Evolutionary conservation across 1,140 invertebrate genomes (phyloP).

Genomic region (Carposina sasakii): DNA sequence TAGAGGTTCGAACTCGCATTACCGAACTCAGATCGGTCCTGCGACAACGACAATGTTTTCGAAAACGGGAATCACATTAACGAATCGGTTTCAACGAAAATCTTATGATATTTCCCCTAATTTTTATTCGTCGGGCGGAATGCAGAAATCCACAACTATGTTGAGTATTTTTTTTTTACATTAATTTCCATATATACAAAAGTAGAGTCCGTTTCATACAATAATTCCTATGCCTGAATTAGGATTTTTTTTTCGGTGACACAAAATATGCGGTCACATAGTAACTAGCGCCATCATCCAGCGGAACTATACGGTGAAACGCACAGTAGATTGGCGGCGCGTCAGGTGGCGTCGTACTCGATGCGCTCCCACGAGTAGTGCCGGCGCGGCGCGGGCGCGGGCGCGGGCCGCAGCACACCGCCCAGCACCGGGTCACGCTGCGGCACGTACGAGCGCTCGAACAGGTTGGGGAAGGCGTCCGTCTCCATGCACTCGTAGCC

Average conservation of each 20-base stretch:
- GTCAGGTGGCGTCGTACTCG: constrained; percentile 69
- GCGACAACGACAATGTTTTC: constrained; percentile 32
- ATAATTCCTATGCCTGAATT: no score
- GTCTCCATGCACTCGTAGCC: constrained; percentile 57
- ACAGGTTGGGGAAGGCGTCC: constrained; percentile 59
- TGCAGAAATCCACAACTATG: constrained; percentile 71
- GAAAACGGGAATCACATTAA: constrained; percentile 33
- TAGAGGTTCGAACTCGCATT: no score
- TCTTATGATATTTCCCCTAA: constrained; percentile 57
- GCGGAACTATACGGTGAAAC: no score
- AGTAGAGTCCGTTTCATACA: no score
- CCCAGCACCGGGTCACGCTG: constrained; percentile 68
- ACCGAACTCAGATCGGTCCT: no score
- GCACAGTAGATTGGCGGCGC: constrained; percentile 14
- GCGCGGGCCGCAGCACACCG: constrained; percentile 48
- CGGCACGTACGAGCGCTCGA: constrained; percentile 53
- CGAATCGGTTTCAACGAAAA: constrained; percentile 41
- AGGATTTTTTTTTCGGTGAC: no score
- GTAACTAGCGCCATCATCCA: no score
- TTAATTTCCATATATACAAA: constrained; percentile 65
- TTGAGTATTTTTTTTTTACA: constrained; percentile 67
- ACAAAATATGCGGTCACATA: no score
- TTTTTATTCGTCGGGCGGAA: constrained; percentile 69
- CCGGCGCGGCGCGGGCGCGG: constrained; percentile 50
- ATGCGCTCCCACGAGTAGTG: constrained; percentile 68